Conservation (phyloP, 30 jellyfish, hydroid and myxozoan genomes). For the Turritopsis rubra region DNA sequence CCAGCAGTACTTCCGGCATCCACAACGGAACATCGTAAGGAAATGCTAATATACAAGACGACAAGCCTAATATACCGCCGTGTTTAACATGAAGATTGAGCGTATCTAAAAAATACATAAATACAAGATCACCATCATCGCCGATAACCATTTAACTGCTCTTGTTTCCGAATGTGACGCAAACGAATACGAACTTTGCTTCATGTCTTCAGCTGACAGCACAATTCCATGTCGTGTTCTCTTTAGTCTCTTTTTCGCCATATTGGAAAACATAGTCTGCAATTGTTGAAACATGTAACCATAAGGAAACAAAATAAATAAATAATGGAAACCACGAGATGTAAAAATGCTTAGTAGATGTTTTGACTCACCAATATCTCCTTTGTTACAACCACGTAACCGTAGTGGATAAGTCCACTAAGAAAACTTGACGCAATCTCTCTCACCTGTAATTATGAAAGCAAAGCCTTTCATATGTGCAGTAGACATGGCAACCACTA, state of each 20-base stretch:
- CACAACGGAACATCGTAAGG: conserved; percentile 94
- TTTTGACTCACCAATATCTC: conserved; percentile 33
- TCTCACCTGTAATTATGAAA: conserved; percentile 41
- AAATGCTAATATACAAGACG: conserved; percentile 87
- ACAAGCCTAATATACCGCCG: conserved; percentile 88
- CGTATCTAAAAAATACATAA: conserved; percentile 14
- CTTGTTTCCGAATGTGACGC: not conserved
- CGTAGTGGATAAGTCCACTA: conserved; percentile 93
- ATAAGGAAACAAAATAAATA: not conserved
- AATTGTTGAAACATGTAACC: not conserved
- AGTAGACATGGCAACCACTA: too few species aligned
- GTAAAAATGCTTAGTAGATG: not conserved
- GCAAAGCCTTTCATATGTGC: too few species aligned
- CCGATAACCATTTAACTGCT: not conserved
- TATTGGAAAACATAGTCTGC: conserved; percentile 43
- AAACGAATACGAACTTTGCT: conserved; percentile 6
- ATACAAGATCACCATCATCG: not conserved
- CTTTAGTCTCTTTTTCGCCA: conserved; percentile 78
- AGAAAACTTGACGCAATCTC: conserved; percentile 73
- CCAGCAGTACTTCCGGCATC: conserved; percentile 92
- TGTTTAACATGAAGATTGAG: conserved; percentile 54
- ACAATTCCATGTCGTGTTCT: conserved; percentile 46
- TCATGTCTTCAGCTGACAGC: conserved; percentile 22
- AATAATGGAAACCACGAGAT: not conserved
- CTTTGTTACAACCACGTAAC: conserved; percentile 68